phyloP scores from a whole-genome alignment of 2,113 vertebrate genomes.

The Oxygymnocypris stewartii region DNA sequence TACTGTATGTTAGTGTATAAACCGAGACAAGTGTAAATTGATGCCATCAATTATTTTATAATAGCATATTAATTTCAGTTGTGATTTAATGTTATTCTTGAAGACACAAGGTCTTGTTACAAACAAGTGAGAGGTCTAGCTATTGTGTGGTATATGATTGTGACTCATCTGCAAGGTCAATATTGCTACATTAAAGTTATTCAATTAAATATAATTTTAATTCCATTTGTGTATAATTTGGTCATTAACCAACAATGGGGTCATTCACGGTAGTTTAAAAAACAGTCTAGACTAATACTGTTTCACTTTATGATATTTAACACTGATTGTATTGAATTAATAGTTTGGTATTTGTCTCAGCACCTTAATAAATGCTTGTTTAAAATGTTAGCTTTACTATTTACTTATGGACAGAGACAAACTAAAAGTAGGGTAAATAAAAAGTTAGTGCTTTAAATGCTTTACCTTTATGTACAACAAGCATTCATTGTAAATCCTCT shows the following conservation, averaged over 20 bases:
- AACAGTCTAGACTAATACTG: neutral
- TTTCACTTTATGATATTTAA: neutral
- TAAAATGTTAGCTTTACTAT: neutral
- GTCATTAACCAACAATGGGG: neutral
- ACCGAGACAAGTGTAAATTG: conserved; percentile 43
- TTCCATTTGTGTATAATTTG: conserved; percentile 23
- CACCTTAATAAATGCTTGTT: neutral
- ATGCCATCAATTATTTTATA: conserved; percentile 46
- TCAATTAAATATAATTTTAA: conserved; percentile 29
- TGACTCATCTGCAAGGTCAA: conserved; percentile 35
- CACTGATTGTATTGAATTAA: neutral
- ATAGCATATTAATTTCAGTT: conserved; percentile 42
- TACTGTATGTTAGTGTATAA: conserved; percentile 24
- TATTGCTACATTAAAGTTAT: neutral
- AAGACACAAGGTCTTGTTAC: conserved; percentile 25
- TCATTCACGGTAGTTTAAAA: neutral
- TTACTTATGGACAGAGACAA: neutral
- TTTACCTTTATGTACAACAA: neutral
- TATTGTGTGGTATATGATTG: conserved; percentile 27
- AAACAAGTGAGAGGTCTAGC: conserved; percentile 28
- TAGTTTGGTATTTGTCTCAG: neutral
- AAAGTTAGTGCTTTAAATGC: neutral
- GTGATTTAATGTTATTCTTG: conserved; percentile 46
- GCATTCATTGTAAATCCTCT: neutral
- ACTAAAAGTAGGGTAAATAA: neutral